phyloP scores from a whole-genome alignment of 2,113 vertebrate genomes.

The Forbesichthys papilliferus region DNA sequence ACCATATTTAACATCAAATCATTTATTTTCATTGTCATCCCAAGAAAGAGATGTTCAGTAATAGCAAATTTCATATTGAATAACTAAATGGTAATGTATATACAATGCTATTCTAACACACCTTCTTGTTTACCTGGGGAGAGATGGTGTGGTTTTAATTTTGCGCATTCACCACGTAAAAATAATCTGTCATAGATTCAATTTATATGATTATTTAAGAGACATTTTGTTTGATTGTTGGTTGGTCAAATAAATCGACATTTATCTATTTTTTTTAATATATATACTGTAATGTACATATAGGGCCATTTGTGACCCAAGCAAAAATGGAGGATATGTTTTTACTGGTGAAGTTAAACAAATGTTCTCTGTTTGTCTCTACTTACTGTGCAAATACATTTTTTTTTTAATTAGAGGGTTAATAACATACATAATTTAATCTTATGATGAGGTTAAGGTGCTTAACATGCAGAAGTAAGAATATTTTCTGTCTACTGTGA shows the following conservation, averaged over 20 bases:
- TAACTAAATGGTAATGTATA: too few species aligned
- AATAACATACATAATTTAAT: constrained; percentile 47
- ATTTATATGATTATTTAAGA: too few species aligned
- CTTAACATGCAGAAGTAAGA: constrained; percentile 32
- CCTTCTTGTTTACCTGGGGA: too few species aligned
- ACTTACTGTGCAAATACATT: constrained; percentile 46
- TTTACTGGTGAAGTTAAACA: constrained; percentile 24
- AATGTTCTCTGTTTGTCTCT: constrained; percentile 32
- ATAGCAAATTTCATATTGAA: constrained; percentile 16
- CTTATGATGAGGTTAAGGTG: constrained; percentile 56
- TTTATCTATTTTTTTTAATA: too few species aligned
- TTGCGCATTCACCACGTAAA: too few species aligned
- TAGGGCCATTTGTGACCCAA: too few species aligned
- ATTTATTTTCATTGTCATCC: constrained; percentile 17
- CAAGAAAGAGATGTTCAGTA: not conserved
- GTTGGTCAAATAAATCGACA: too few species aligned
- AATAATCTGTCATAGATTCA: too few species aligned
- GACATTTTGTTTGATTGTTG: too few species aligned
- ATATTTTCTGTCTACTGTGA: constrained; percentile 23
- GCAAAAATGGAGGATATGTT: not conserved
- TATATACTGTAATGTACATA: too few species aligned
- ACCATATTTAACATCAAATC: not conserved
- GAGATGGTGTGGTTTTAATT: too few species aligned
- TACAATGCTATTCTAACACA: too few species aligned
- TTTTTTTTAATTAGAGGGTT: constrained; percentile 4